A percentile compares a stretch with the other conserved stretches of the same genome.
Evolutionary conservation across 2,888 invertebrate species (phyloP).

Genomic region (Volucella inanis): DNA sequence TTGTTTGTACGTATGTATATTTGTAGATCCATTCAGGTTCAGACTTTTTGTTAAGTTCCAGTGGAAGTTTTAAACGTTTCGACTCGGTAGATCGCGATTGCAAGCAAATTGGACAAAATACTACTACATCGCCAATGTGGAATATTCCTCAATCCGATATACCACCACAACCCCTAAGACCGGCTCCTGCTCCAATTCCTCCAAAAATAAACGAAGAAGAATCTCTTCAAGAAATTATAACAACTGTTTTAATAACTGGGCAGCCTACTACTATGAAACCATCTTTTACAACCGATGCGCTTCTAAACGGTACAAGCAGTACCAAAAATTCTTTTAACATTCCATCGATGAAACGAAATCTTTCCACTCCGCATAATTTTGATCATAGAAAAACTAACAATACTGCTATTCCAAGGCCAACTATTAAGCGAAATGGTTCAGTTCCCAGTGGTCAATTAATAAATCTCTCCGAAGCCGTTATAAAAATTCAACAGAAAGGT

Average conservation of each 20-base stretch:
- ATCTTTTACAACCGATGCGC: constrained; percentile 52
- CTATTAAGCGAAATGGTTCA: constrained; percentile 80
- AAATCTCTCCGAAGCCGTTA: constrained; percentile 58
- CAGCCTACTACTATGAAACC: constrained; percentile 54
- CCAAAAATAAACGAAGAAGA: constrained; percentile 77
- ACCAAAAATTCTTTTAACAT: constrained; percentile 14
- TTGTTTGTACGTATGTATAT: constrained; percentile 5
- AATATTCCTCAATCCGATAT: constrained; percentile 83
- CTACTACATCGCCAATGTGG: constrained; percentile 81
- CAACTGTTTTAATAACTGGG: constrained; percentile 45
- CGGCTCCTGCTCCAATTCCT: constrained; percentile 84
- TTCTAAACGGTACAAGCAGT: constrained; percentile 56
- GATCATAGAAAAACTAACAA: constrained; percentile 76
- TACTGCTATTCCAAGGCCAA: constrained; percentile 81
- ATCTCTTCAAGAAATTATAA: constrained; percentile 70
- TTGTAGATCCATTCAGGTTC: constrained; percentile 87
- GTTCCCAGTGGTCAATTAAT: constrained; percentile 77
- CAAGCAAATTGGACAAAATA: constrained; percentile 83
- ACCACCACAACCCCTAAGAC: constrained; percentile 87
- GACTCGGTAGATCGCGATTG: constrained; percentile 86
- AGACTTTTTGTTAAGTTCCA: constrained; percentile 86
- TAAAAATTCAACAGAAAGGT: constrained; percentile 62
- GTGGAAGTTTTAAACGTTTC: constrained; percentile 87
- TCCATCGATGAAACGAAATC: constrained; percentile 76
- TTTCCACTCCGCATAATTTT: constrained; percentile 77